These are phyloP conservation scores for Betta splendens DNA, from an alignment of 2,797 vertebrate species.

Conservation along the genomic window DNA sequence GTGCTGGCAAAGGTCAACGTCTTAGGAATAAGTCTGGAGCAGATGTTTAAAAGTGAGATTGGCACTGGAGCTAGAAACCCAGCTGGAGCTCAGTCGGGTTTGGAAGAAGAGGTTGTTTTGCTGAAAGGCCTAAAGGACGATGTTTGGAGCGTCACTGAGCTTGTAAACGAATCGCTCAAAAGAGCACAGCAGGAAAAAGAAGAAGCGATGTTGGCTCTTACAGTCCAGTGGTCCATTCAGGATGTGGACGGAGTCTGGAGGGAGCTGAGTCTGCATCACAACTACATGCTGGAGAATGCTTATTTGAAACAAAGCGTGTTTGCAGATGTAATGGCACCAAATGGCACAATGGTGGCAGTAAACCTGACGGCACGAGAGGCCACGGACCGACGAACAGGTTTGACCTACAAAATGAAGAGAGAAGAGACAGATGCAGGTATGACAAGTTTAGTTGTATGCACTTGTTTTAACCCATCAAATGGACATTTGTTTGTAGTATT, in stretches of 20 bases:
- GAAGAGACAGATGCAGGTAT: conserved; percentile 25
- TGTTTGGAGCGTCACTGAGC: conserved; percentile 49
- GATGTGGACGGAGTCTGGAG: conserved; percentile 29
- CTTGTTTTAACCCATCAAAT: too few relatives aligned
- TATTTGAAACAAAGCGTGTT: background rate
- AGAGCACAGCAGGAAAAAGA: conserved; percentile 39
- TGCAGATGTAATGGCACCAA: background rate
- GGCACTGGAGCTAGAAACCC: background rate
- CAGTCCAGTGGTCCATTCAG: conserved; percentile 60
- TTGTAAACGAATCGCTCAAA: conserved; percentile 38
- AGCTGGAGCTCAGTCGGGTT: background rate
- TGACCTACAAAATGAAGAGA: conserved; percentile 51
- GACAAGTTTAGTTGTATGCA: background rate
- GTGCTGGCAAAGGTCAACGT: conserved; percentile 48
- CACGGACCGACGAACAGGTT: conserved; percentile 29
- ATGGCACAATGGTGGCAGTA: background rate
- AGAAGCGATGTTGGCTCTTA: conserved; percentile 45
- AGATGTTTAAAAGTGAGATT: background rate
- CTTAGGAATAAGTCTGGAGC: conserved; percentile 51
- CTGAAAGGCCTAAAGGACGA: conserved; percentile 69
- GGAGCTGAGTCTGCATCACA: conserved; percentile 42
- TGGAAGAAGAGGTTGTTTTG: conserved; percentile 25
- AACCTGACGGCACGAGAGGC: conserved; percentile 43
- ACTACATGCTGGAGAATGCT: conserved; percentile 60
- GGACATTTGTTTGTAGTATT: too few relatives aligned